These are phyloP conservation scores for Parazoanthus swiftii DNA, from an alignment of 92 coral and sea anemone species.

Conservation along the genomic window DNA sequence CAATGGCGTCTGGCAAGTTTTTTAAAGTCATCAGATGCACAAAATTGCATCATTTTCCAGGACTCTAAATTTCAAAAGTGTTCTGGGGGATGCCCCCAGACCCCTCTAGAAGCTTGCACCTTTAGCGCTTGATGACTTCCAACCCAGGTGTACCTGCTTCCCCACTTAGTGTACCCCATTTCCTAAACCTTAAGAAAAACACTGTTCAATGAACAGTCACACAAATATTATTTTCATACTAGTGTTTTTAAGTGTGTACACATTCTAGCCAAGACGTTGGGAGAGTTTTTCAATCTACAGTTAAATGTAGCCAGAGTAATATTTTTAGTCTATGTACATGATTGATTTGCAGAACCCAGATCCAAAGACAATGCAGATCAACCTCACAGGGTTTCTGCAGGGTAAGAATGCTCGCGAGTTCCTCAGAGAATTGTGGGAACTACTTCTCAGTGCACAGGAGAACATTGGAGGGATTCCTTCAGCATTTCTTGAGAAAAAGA, in stretches of 20 bases:
- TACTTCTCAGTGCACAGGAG: constrained; percentile 92
- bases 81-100: too few relatives aligned
- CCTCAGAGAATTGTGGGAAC: constrained; percentile 95
- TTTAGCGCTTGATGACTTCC: too few relatives aligned
- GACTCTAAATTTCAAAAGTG: too few relatives aligned
- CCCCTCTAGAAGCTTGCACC: too few relatives aligned
- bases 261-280: background rate
- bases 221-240: too few relatives aligned
- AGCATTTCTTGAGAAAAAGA: constrained; percentile 87
- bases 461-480: constrained; percentile 98
- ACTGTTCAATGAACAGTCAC: too few relatives aligned
- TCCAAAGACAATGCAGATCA: constrained; percentile 96
- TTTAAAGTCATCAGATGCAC: too few relatives aligned
- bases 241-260: background rate
- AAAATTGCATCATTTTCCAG: too few relatives aligned
- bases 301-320: background rate
- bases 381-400: constrained; percentile 92
- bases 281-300: background rate
- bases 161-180: too few relatives aligned
- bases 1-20: too few relatives aligned
- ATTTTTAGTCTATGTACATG: background rate
- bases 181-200: too few relatives aligned
- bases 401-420: constrained; percentile 95
- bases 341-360: constrained; percentile 75
- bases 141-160: too few relatives aligned